Evolutionary conservation across 2,888 invertebrate genomes (phyloP).

Genomic region (Eupithecia insigniata): DNA sequence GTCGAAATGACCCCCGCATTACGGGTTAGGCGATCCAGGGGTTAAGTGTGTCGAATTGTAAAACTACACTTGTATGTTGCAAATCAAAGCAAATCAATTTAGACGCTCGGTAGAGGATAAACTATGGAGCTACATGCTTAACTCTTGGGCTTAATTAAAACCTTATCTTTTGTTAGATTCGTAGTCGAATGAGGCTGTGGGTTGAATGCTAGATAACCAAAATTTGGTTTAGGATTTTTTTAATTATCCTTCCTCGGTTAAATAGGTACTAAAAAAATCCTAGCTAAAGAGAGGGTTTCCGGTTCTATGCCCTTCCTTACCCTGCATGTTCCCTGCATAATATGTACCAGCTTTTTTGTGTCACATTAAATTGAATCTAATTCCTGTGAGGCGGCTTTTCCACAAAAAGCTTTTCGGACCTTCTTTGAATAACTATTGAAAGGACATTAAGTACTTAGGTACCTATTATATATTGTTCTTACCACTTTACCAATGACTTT

Average conservation of each 20-base stretch:
- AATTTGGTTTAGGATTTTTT: too few relatives aligned
- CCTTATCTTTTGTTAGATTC: not conserved
- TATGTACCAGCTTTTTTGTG: too few relatives aligned
- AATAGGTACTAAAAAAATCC: too few relatives aligned
- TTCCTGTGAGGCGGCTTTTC: not conserved
- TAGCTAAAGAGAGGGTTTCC: too few relatives aligned
- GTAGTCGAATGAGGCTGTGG: not conserved
- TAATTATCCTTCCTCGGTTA: too few relatives aligned
- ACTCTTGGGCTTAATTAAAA: not conserved
- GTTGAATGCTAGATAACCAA: not conserved
- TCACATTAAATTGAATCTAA: not conserved
- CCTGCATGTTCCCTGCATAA: not conserved
- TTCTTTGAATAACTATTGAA: not conserved
- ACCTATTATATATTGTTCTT: not conserved
- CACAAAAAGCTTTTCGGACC: not conserved
- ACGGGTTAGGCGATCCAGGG: conserved; percentile 2
- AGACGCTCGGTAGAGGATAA: not conserved
- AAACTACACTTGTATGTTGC: conserved; percentile 11
- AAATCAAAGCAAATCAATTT: conserved; percentile 14
- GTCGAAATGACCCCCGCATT: conserved; percentile 29
- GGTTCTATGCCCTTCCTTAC: too few relatives aligned
- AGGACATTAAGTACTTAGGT: not conserved
- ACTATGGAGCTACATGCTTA: not conserved
- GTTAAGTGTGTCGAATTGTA: conserved; percentile 29
- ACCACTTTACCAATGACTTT: conserved; percentile 4